Evolutionary conservation across 2,113 vertebrate genomes (phyloP), one percentile per base, ranked within the genome.

Genomic region (Callipepla californica): DNA sequence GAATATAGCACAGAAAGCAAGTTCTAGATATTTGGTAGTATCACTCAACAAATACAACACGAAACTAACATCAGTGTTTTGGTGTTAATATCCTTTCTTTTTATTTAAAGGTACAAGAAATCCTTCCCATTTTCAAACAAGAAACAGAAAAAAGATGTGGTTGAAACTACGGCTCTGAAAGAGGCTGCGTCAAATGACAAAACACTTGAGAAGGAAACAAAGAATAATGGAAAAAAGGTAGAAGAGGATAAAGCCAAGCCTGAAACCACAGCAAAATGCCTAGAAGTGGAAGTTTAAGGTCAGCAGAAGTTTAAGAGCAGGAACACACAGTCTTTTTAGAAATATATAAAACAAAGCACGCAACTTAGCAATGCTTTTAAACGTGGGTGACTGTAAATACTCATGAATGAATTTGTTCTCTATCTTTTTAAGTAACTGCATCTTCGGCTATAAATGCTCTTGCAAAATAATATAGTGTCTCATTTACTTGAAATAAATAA

Each of bases 261-360:
- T 34, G 96, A 96, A 45, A 38, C 73, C 38, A 75, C 94, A 72
- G 97, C 97, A 86, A 96, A 97, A 87, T 98, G 97, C 96, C 63
- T 98, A 75, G 98, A 98, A 96, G 98, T 97, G 80, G 98, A 98
- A 95, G 98, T 98, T 89, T 98, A 97, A 92, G 59, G 55, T 58
- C 55, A 96, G 98, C 97, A 81, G 98, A 98, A 95, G 98, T 98
- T 89, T 98, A 97, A 92, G 59, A 57, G 40, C 44, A 90, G 70
- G 19, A 53, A 92, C 21, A 20, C 51, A 42, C 16, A 55, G 7
- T 80, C 48, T 66, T 84, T 58, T 77, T 17, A 55, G 81, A 92
- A 86, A 26, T 26, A 51, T 32, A 40, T 28, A 70, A 89, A 90
- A 81, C 0, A 6, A 87, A 94, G 74, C 28, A 73, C 44, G 36